Conservation (phyloP, 1,140 invertebrate genomes). For the Drosophila kepulauana region DNA sequence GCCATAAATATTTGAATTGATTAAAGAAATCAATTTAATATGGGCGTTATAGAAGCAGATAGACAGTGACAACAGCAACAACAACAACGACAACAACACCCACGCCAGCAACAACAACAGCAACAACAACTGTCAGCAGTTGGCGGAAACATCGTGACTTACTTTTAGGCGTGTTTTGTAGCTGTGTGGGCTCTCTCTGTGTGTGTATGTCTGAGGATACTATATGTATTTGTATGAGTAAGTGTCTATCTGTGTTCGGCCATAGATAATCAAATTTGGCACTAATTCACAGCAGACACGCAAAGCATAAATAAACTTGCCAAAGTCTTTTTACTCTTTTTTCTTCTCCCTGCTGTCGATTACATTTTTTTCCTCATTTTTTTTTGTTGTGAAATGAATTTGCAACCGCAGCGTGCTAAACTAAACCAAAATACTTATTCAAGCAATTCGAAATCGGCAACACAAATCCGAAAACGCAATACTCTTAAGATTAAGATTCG, state of each 20-base stretch:
- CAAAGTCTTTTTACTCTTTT: conserved; percentile 63
- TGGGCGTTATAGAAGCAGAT: conserved; percentile 48
- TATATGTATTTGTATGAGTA: conserved; percentile 14
- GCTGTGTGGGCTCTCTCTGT: conserved; percentile 36
- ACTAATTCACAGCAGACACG: conserved; percentile 82
- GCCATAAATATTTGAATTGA: conserved; percentile 65
- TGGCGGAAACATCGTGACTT: conserved; percentile 61
- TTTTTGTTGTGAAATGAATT: conserved; percentile 48
- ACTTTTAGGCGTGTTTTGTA: conserved; percentile 63
- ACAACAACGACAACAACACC: conserved; percentile 16
- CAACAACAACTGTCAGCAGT: conserved; percentile 33
- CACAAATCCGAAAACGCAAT: conserved; percentile 5
- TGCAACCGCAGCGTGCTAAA: conserved; percentile 58
- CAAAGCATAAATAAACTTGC: conserved; percentile 83
- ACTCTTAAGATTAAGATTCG: conserved; percentile 4
- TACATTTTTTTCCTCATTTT: conserved; percentile 33
- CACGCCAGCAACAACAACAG: conserved; percentile 24
- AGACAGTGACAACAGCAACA: conserved; percentile 31
- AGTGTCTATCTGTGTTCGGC: conserved; percentile 55
- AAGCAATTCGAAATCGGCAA: background rate
- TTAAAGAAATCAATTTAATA: conserved; percentile 68
- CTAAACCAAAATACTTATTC: conserved; percentile 37
- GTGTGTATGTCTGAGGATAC: conserved; percentile 14
- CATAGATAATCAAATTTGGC: conserved; percentile 83
- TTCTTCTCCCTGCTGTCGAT: conserved; percentile 48